Percentiles rank a stretch among this genome's conserved stretches.
phyloP scores from a whole-genome alignment of 2,113 vertebrate species.

The Eonycteris spelaea region DNA sequence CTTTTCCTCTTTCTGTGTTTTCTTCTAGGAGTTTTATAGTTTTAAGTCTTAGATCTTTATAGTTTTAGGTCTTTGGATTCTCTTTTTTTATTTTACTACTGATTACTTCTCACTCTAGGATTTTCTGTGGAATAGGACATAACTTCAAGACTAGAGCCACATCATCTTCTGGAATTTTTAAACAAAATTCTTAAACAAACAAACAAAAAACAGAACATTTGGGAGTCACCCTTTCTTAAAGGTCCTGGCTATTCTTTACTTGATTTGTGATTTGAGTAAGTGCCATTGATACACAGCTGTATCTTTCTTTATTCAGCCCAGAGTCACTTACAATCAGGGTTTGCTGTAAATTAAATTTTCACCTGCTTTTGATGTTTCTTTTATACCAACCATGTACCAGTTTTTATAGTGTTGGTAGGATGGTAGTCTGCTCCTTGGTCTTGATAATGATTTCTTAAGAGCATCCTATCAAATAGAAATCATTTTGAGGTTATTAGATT shows the following conservation, averaged over 20 bases:
- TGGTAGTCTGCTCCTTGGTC: neutral
- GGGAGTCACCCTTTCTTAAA: neutral
- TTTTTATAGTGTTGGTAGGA: neutral
- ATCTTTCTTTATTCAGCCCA: neutral
- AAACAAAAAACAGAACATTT: neutral
- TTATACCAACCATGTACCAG: neutral
- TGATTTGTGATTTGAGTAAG: neutral
- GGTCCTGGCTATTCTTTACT: neutral
- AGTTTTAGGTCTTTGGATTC: neutral
- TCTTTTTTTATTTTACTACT: neutral
- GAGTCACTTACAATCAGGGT: neutral
- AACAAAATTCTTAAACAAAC: neutral
- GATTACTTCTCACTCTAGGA: neutral
- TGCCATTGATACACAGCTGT: neutral
- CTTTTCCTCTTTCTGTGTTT: neutral
- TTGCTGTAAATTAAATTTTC: neutral
- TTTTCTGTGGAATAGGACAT: neutral
- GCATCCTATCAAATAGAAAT: neutral
- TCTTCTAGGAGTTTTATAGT: neutral
- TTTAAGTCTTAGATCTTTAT: slow-evolving; percentile 2
- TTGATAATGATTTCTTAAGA: neutral
- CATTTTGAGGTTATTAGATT: neutral
- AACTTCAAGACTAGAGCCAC: neutral
- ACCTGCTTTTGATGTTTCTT: neutral
- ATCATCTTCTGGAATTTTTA: neutral